Percentiles rank a stretch among this genome's conserved stretches.
These are phyloP conservation scores for Peribatodes rhomboidaria DNA, from an alignment of 2,888 invertebrate species.

Conservation along the genomic window DNA sequence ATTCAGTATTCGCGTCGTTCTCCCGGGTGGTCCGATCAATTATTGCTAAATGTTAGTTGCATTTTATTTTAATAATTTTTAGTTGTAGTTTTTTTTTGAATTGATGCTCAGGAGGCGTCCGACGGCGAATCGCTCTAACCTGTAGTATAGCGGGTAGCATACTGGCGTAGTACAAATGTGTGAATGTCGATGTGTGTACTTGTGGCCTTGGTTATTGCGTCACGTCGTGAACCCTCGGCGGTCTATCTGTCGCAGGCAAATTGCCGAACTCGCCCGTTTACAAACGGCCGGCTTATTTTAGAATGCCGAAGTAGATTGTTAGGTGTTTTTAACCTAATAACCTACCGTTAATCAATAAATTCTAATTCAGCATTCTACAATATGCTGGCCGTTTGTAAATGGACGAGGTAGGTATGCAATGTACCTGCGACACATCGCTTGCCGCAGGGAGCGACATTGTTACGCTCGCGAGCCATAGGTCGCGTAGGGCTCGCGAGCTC, in stretches of 20 bases:
- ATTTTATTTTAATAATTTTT: constrained; percentile 64
- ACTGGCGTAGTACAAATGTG: constrained; percentile 84
- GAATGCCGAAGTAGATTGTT: too few relatives aligned
- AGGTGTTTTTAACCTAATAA: too few relatives aligned
- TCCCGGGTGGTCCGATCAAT: constrained; percentile 61
- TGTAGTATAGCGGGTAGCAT: constrained; percentile 75
- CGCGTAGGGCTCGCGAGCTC: constrained; percentile 5
- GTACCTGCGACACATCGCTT: too few relatives aligned
- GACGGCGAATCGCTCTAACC: constrained; percentile 59
- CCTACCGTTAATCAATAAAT: too few relatives aligned
- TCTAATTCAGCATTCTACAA: too few relatives aligned
- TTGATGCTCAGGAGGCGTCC: constrained; percentile 67
- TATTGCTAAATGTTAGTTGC: constrained; percentile 65
- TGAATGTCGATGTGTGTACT: constrained; percentile 58
- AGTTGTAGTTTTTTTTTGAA: constrained; percentile 64
- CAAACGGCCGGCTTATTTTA: too few relatives aligned
- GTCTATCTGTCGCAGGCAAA: constrained; percentile 33
- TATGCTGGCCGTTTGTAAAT: too few relatives aligned
- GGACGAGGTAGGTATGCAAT: too few relatives aligned
- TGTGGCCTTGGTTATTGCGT: constrained; percentile 55
- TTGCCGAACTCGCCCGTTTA: too few relatives aligned
- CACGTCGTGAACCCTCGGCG: constrained; percentile 39
- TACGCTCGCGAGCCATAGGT: constrained; percentile 6
- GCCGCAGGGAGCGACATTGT: not conserved
- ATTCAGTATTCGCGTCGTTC: constrained; percentile 68